Base-by-base conservation (phyloP, 2,113 vertebrate genomes). In the Erinaceus europaeus region DNA sequence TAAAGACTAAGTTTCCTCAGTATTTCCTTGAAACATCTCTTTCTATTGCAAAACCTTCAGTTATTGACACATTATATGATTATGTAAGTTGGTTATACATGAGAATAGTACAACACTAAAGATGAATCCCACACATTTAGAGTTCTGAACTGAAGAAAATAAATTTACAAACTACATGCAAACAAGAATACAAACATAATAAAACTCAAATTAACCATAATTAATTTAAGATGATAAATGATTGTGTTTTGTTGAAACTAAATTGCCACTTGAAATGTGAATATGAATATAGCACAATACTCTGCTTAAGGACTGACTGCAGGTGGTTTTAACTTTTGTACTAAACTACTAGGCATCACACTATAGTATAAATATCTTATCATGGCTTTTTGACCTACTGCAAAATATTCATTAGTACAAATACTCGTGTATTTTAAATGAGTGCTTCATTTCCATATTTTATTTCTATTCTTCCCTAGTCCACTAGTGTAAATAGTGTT, bases 191-290 rank as follows among this genome's bases (percentile, higher is more conserved):
- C 23, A 81, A 62, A 83, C 50, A 6, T 29, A 86, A 75, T 88
- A 84, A 82, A 84, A 82, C 9, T 50, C 32, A 71, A 71, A 82
- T 79, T 79, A 90, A 71, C 3, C 6, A 38, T 29, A 91, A 69
- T 82, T 88, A 81, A 84, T 76, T 76, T 89, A 83, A 79, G 50
- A 48, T 75, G 29, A 36, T 86, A 34, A 90, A 50, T 82, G 32
- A 52, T 29, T 91, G 21, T 52, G 29, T 81, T 86, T 76, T 48
- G 6, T 48, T 48, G 55, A 86, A 84, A 77, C 9, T 38, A 40
- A 68, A 59, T 73, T 86, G 29, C 42, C 34, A 15, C 18, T 71
- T 40, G 62, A 81, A 84, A 86, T 34, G 29, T 27, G 34, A 62
- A 20, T 15, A 72, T 6, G 3, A 86, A 32, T 29, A 48, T 40